Base-by-base conservation (phyloP, 2,113 vertebrate genomes). In the Nipponia nippon region DNA sequence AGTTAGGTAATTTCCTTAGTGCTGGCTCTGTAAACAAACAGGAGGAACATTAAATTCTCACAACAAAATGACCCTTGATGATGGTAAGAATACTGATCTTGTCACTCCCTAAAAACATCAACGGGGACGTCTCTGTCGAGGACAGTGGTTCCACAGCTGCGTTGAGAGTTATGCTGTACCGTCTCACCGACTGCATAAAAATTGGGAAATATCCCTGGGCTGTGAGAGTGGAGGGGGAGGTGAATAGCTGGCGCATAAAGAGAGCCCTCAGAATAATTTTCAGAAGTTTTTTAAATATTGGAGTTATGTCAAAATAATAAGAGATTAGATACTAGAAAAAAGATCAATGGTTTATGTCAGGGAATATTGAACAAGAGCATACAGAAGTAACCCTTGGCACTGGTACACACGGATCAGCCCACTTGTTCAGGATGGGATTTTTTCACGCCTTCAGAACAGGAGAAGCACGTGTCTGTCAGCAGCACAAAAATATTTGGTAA, bases 61-160 rank as follows among this genome's bases (percentile, higher is more conserved):
- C 69, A 32, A 30, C 71, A 75, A 85, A 73, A 55, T 32, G 21
- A 36, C 30, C 19, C 10, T 52, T 40, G 63, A 6, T 58, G 59
- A 27, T n/a, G 49, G 63, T 47, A 40, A 73, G 77, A 89, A 14
- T 2, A 16, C 30, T 8, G 29, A 42, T 42, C 36, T 70, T 50
- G 25, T 58, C 10, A 6, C 32, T 80, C 17, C 10, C 58, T 49
- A 7, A 42, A 92, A 70, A 19, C 10, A 38, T 7, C 40, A 53
- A 2, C 1, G 1, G 25, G n/a, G 53, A 73, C 1, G 0, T 72
- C n/a, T 36, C 42, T 1, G 0, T 5, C 26, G 30, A 34, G 56
- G n/a, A 20, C 53, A 5, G 16, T 16, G 27, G 34, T 63, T 40
- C 77, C 44, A n/a, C 0, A 1, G 42, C 49, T 46, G 53, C 5